A percentile compares a stretch with the other conserved stretches of the same genome.
phyloP scores from a whole-genome alignment of 2,888 invertebrate species.

The Macropis europaea region DNA sequence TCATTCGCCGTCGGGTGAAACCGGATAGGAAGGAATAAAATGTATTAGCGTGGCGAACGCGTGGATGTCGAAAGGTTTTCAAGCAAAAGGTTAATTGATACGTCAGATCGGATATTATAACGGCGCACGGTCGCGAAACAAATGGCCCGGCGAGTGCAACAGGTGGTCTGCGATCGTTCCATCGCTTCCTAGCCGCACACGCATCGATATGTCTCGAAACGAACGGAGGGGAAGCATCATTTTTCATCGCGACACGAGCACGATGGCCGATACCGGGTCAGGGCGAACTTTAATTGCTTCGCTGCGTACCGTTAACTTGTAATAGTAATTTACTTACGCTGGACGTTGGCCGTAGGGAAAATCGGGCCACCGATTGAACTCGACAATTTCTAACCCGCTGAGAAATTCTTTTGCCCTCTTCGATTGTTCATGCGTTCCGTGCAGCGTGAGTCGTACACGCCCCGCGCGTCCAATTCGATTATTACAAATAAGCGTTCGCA shows the following conservation, averaged over 20 bases:
- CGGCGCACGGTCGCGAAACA: background rate
- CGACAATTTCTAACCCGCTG: too few species aligned
- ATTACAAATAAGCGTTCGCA: too few species aligned
- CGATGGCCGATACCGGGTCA: too few species aligned
- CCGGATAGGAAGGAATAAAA: background rate
- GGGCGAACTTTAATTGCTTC: too few species aligned
- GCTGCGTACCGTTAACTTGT: too few species aligned
- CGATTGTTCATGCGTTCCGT: too few species aligned
- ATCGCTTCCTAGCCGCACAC: constrained; percentile 1
- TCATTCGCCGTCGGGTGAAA: background rate
- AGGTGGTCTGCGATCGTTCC: constrained; percentile 13
- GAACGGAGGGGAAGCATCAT: background rate
- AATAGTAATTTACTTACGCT: too few species aligned
- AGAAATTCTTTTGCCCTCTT: too few species aligned
- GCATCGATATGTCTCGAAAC: background rate
- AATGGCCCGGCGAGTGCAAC: constrained; percentile 22
- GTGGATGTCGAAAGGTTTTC: constrained; percentile 11
- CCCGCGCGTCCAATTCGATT: too few species aligned
- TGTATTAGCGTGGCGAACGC: background rate
- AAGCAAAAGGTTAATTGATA: constrained; percentile 50
- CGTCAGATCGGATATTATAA: constrained; percentile 10
- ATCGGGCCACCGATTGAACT: too few species aligned
- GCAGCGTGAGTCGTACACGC: too few species aligned
- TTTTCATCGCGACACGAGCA: background rate
- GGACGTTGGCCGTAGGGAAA: too few species aligned